phyloP scores from a whole-genome alignment of 1,140 invertebrate genomes.

The Dermatophagoides farinae region DNA sequence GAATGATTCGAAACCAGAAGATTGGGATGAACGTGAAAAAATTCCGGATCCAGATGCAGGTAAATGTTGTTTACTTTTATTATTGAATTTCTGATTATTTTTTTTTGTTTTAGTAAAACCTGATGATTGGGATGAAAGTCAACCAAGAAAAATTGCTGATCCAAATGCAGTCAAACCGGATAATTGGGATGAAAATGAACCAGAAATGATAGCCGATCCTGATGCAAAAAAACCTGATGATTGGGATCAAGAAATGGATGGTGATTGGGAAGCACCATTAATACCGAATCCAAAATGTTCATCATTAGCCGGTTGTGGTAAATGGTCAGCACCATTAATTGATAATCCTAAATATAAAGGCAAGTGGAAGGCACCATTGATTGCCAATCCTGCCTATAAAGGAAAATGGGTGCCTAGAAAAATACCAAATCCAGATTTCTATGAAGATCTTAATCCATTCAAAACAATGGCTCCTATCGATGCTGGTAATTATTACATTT shows the following conservation, averaged over 20 bases:
- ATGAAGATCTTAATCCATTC: slow-evolving; percentile 74
- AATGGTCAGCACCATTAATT: slow-evolving; percentile 63
- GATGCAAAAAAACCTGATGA: slow-evolving; percentile 68
- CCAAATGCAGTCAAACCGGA: slow-evolving; percentile 63
- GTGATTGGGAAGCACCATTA: slow-evolving; percentile 86
- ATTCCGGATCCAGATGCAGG: slow-evolving; percentile 15
- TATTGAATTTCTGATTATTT: not conserved
- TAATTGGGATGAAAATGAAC: slow-evolving; percentile 86
- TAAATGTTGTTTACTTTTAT: not conserved
- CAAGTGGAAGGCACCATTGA: slow-evolving; percentile 69
- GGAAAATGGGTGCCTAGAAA: slow-evolving; percentile 75
- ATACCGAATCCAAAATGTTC: slow-evolving; percentile 68
- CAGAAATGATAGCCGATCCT: slow-evolving; percentile 65
- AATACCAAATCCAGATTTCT: slow-evolving; percentile 78
- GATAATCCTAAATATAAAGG: slow-evolving; percentile 81
- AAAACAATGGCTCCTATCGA: slow-evolving; percentile 61
- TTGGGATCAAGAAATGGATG: slow-evolving; percentile 97
- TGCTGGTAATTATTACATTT: slow-evolving; percentile 8
- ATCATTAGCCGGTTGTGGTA: slow-evolving; percentile 66
- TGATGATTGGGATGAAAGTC: slow-evolving; percentile 82
- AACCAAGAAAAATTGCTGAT: slow-evolving; percentile 70
- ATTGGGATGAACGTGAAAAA: slow-evolving; percentile 95
- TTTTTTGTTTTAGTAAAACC: slow-evolving; percentile 39
- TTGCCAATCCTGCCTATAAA: slow-evolving; percentile 81
- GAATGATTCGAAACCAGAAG: slow-evolving; percentile 61